Conservation (phyloP, 2,113 vertebrate genomes). For the Isichthys henryi region DNA sequence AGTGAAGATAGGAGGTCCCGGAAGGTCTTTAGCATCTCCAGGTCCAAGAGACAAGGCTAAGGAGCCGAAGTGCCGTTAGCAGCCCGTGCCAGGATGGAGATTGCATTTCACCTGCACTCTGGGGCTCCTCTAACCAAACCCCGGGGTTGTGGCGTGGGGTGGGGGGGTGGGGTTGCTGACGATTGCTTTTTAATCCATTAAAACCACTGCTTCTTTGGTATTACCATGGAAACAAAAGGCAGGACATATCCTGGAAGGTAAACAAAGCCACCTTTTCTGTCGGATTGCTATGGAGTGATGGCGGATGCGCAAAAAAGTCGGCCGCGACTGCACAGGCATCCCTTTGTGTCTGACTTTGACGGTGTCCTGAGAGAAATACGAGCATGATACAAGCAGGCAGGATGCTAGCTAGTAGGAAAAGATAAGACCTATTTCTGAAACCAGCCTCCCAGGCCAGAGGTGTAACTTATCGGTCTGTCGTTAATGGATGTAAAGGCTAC, state of each 20-base stretch:
- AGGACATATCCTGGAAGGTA: neutral
- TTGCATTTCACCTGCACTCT: neutral
- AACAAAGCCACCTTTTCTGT: neutral
- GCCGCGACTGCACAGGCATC: neutral
- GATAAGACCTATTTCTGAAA: constrained; percentile 15
- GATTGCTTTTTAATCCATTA: neutral
- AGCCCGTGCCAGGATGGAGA: neutral
- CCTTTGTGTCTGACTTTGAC: neutral
- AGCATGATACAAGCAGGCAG: neutral
- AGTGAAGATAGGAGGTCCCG: neutral
- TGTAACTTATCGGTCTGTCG: neutral
- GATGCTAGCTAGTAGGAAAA: neutral
- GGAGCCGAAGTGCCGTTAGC: neutral
- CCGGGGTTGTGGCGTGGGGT: neutral
- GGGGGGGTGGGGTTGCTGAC: neutral
- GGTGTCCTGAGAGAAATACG: neutral
- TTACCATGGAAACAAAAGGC: neutral
- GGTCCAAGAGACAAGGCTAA: neutral
- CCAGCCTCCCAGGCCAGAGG: neutral
- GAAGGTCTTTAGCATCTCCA: neutral
- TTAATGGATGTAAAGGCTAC: neutral
- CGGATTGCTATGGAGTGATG: neutral
- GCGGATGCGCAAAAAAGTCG: neutral
- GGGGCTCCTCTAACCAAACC: neutral
- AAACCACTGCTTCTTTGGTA: neutral